phyloP scores from a whole-genome alignment of 2,797 vertebrate genomes.

The Labroides dimidiatus region DNA sequence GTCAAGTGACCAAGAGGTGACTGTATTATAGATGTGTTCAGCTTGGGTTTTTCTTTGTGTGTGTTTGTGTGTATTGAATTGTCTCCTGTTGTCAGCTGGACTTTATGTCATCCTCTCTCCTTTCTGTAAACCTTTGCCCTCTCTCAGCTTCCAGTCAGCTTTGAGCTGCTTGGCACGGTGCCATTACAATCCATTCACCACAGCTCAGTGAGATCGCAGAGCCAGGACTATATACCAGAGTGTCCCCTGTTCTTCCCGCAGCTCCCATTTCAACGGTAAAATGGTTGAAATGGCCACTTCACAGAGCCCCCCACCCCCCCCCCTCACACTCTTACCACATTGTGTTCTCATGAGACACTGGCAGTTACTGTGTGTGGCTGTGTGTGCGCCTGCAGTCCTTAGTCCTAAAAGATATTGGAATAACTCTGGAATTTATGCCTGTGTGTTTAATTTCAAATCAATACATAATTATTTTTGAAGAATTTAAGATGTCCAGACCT shows the following conservation, averaged over 20 bases:
- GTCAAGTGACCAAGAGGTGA: neutral
- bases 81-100: slow-evolving; percentile 4
- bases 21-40: neutral
- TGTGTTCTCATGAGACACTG: slow-evolving; percentile 48
- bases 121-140: slow-evolving; percentile 45
- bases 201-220: slow-evolving; percentile 55
- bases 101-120: slow-evolving; percentile 28
- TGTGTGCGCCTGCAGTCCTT: neutral
- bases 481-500: too few species aligned
- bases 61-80: slow-evolving; percentile 3
- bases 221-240: slow-evolving; percentile 43
- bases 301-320: slow-evolving; percentile 24
- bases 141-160: slow-evolving; percentile 50
- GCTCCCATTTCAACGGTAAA: slow-evolving; percentile 58
- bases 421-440: neutral
- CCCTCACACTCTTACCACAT: slow-evolving; percentile 23
- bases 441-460: neutral
- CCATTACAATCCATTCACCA: slow-evolving; percentile 71
- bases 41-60: neutral
- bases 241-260: slow-evolving; percentile 52
- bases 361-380: slow-evolving; percentile 19
- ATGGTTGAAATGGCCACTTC: slow-evolving; percentile 65
- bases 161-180: slow-evolving; percentile 62
- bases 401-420: too few species aligned
- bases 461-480: too few species aligned